Conservation (phyloP, 1,140 invertebrate species). For the Calosoma granatense region DNA sequence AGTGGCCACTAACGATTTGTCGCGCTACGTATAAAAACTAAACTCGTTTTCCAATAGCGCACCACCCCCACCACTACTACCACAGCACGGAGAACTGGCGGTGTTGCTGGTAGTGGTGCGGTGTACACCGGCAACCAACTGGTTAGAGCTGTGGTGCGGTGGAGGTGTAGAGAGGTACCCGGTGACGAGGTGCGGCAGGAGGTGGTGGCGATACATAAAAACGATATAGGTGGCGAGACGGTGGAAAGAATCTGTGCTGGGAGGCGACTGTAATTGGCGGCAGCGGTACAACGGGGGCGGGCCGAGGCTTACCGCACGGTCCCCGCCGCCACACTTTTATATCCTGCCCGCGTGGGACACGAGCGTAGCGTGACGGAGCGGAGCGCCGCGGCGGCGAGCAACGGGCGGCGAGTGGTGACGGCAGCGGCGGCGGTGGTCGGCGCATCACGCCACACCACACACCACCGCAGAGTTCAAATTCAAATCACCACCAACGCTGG, state of each 20-base stretch:
- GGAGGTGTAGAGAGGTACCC: neutral
- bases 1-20: constrained; percentile 6
- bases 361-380: neutral
- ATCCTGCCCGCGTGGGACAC: constrained; percentile 3
- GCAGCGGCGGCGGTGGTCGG: neutral
- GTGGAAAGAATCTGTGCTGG: constrained; percentile 5
- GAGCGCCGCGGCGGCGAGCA: neutral
- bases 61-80: neutral
- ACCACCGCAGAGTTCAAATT: constrained; percentile 5
- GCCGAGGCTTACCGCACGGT: constrained; percentile 1
- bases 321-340: neutral
- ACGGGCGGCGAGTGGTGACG: neutral
- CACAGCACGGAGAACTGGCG: neutral
- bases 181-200: neutral
- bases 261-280: constrained; percentile 5
- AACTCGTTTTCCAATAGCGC: neutral
- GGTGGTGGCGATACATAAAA: neutral
- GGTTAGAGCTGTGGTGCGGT: neutral
- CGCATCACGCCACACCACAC: constrained; percentile 1
- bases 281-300: constrained; percentile 2
- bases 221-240: constrained; percentile 7
- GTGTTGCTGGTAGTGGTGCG: neutral
- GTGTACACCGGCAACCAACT: neutral
- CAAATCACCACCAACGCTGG: constrained; percentile 5
- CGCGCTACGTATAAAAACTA: neutral